These are phyloP conservation scores for Diarsia rubi DNA, from an alignment of 2,888 invertebrate species.

Conservation along the genomic window DNA sequence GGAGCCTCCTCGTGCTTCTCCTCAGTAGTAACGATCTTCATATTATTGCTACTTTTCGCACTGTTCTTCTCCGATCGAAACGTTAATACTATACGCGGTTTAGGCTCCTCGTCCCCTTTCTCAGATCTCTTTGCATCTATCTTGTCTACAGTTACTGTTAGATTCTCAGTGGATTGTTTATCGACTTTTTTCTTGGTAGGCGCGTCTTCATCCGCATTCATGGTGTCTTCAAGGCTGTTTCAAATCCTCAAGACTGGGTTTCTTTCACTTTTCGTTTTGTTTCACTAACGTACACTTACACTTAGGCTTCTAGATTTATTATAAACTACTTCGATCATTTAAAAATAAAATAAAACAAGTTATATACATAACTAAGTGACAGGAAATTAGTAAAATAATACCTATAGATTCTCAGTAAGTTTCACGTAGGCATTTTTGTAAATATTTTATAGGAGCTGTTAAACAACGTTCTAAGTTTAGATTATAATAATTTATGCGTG, in stretches of 20 bases:
- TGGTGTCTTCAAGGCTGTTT: slow-evolving; percentile 80
- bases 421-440: slow-evolving; percentile 18
- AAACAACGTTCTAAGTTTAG: neutral
- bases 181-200: slow-evolving; percentile 81
- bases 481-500: neutral
- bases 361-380: neutral
- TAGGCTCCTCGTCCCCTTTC: slow-evolving; percentile 84
- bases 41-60: slow-evolving; percentile 88
- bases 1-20: slow-evolving; percentile 86
- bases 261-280: slow-evolving; percentile 49
- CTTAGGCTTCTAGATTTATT: neutral
- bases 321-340: slow-evolving; percentile 26
- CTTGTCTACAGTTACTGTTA: slow-evolving; percentile 77
- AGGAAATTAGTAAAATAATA: slow-evolving; percentile 27
- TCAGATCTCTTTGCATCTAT: slow-evolving; percentile 77
- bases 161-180: slow-evolving; percentile 74
- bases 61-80: slow-evolving; percentile 92
- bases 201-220: slow-evolving; percentile 82
- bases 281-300: slow-evolving; percentile 9
- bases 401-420: neutral
- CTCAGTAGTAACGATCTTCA: slow-evolving; percentile 88
- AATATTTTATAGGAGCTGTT: neutral
- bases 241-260: slow-evolving; percentile 65
- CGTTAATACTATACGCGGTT: slow-evolving; percentile 92
- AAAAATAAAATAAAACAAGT: slow-evolving; percentile 34